phyloP scores from a whole-genome alignment of 2,888 invertebrate species.

The Melanchra persicariae region DNA sequence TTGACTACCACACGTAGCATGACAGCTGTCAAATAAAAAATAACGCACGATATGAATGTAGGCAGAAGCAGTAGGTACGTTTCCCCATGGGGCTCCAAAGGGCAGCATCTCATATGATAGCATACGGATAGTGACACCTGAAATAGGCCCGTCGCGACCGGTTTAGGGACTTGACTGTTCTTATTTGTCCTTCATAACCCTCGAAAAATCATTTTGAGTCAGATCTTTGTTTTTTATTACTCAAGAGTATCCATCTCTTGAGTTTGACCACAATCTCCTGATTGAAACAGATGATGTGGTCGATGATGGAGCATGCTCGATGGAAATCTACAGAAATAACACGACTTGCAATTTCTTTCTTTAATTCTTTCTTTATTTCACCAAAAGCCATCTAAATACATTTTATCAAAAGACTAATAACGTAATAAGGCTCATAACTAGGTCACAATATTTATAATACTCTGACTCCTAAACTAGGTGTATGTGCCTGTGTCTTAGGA shows the following conservation, averaged over 20 bases:
- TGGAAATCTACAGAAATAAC: background rate
- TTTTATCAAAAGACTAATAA: no score
- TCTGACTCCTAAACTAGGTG: no score
- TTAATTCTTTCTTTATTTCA: no score
- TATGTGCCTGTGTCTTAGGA: no score
- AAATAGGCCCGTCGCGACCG: constrained; percentile 27
- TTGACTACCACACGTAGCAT: background rate
- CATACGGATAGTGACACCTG: constrained; percentile 43
- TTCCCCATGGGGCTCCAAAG: constrained; percentile 11
- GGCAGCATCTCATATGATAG: constrained; percentile 43
- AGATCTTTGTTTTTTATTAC: no score
- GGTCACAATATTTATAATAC: no score
- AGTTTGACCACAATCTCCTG: no score
- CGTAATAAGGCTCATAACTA: no score
- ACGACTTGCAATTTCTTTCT: background rate
- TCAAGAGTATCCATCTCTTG: no score
- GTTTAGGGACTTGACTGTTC: constrained; percentile 11
- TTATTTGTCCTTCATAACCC: background rate
- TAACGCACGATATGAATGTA: background rate
- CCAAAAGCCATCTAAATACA: no score
- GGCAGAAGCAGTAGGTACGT: background rate
- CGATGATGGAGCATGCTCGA: background rate
- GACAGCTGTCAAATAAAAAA: constrained; percentile 28
- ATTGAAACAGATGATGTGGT: no score
- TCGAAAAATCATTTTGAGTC: background rate